Percentiles rank a stretch among this genome's conserved stretches.
Conservation (phyloP, 2,797 vertebrate genomes). For the Valencia hispanica region DNA sequence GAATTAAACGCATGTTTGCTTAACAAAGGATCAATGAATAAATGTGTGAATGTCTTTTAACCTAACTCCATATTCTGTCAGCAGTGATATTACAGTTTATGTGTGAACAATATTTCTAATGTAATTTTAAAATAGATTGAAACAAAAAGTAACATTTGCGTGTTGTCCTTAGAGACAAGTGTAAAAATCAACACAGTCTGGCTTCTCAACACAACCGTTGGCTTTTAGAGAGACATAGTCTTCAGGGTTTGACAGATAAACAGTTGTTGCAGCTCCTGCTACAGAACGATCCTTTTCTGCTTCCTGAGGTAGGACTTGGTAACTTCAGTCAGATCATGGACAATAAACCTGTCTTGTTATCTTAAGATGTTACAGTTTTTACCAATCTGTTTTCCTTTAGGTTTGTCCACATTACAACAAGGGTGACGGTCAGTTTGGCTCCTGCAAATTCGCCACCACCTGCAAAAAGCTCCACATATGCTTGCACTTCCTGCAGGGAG, state of each 20-base stretch:
- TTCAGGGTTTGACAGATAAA: constrained; percentile 73
- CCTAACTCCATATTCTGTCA: neutral
- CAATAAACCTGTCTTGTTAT: neutral
- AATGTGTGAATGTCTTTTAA: neutral
- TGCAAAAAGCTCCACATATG: constrained; percentile 91
- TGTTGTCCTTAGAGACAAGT: constrained; percentile 65
- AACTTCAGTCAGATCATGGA: neutral
- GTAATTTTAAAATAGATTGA: neutral
- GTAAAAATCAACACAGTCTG: constrained; percentile 80
- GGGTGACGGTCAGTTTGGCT: constrained; percentile 70
- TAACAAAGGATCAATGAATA: neutral
- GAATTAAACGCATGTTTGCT: neutral
- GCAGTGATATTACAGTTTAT: neutral
- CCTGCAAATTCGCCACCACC: constrained; percentile 73
- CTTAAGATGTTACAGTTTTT: neutral
- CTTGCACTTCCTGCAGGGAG: constrained; percentile 80
- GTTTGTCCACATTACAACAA: constrained; percentile 87
- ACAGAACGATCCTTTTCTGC: constrained; percentile 89
- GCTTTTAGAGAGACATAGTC: constrained; percentile 73
- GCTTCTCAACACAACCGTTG: constrained; percentile 68
- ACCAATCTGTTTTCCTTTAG: constrained; percentile 59
- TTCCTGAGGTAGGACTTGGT: constrained; percentile 86
- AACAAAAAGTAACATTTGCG: neutral
- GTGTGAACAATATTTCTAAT: neutral
- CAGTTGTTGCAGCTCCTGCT: constrained; percentile 88